Conservation (phyloP, 1,140 invertebrate genomes). For the Cydia splendana region DNA sequence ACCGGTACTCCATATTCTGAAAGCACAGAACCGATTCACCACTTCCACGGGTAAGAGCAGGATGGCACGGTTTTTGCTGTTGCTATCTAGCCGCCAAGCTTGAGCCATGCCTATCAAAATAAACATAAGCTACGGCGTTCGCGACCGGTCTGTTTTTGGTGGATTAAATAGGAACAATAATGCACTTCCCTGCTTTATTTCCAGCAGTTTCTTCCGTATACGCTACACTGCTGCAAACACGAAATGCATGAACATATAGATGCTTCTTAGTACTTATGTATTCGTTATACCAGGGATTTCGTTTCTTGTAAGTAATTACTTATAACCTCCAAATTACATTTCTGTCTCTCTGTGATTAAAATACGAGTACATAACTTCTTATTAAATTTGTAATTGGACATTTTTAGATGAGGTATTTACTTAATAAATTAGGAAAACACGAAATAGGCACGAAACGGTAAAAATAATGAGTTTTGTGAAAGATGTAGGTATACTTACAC, state of each 20-base stretch:
- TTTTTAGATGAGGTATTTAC: too few species aligned
- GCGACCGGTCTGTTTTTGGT: conserved; percentile 51
- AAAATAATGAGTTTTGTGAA: too few species aligned
- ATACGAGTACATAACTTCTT: too few species aligned
- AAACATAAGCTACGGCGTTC: conserved; percentile 55
- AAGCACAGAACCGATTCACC: conserved; percentile 49
- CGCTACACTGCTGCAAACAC: not conserved
- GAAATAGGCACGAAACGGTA: not conserved
- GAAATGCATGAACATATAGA: not conserved
- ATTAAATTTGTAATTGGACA: too few species aligned
- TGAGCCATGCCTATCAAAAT: conserved; percentile 59
- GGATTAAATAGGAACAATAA: conserved; percentile 43
- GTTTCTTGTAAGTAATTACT: too few species aligned
- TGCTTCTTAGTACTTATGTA: not conserved
- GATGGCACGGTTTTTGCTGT: conserved; percentile 41
- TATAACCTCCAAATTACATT: too few species aligned
- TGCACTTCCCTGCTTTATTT: conserved; percentile 29
- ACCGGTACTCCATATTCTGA: conserved; percentile 53
- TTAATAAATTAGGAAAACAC: too few species aligned
- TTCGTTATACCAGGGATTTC: not conserved
- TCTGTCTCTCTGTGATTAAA: too few species aligned
- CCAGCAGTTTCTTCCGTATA: conserved; percentile 16
- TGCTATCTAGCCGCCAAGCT: conserved; percentile 43
- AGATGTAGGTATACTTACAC: too few species aligned
- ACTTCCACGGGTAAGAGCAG: conserved; percentile 45